These are phyloP conservation scores for Bovichtus variegatus DNA, from an alignment of 2,797 vertebrate genomes.

Conservation along the genomic window DNA sequence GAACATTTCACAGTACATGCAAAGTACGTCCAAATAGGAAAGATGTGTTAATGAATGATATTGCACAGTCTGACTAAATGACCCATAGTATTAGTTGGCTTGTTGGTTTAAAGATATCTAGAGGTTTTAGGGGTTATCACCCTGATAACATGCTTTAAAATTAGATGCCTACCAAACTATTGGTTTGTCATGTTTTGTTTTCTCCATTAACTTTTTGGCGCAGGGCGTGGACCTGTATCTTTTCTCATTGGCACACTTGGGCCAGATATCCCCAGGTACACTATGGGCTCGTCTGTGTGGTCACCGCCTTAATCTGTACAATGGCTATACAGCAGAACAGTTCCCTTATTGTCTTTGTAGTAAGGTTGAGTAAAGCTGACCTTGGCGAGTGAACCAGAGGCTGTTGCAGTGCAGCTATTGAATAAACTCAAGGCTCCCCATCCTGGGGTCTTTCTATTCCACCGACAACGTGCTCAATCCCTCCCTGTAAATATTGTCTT, in stretches of 20 bases:
- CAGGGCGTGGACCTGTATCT: not conserved
- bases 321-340: not conserved
- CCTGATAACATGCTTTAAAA: not conserved
- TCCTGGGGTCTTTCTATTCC: conserved; percentile 40
- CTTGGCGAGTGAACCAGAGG: conserved; percentile 35
- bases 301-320: conserved; percentile 6
- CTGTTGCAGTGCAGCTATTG: conserved; percentile 31
- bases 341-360: conserved; percentile 44
- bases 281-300: not conserved
- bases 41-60: conserved; percentile 7
- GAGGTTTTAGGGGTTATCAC: not conserved
- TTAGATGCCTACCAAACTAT: not conserved
- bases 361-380: conserved; percentile 34
- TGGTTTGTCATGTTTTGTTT: not conserved
- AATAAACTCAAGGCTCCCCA: conserved; percentile 11
- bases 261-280: not conserved
- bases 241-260: not conserved
- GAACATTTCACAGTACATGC: conserved; percentile 46
- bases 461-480: conserved; percentile 6
- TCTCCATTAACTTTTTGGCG: not conserved
- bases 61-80: conserved; percentile 6
- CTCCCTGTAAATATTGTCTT: not conserved
- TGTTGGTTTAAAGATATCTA: conserved; percentile 9
- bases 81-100: not conserved
- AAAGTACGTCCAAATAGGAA: conserved; percentile 9